Conservation (phyloP, 2,113 vertebrate genomes). For the Alces alces region DNA sequence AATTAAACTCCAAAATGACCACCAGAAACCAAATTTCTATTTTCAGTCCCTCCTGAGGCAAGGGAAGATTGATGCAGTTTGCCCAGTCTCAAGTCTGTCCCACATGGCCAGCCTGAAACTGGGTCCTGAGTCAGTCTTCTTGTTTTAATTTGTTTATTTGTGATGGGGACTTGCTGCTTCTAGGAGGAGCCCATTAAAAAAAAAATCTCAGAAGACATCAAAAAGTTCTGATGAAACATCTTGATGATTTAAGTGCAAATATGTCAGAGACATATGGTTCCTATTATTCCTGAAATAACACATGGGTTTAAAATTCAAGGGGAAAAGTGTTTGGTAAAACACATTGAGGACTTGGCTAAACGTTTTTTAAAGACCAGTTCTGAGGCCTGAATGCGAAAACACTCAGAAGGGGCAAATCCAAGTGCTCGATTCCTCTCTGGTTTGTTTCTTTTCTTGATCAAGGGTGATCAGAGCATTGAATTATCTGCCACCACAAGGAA, state of each 20-base stretch:
- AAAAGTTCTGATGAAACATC: conserved; percentile 65
- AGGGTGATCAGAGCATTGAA: not conserved
- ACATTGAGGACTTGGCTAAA: conserved; percentile 59
- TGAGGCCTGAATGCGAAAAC: not conserved
- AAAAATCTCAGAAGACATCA: conserved; percentile 54
- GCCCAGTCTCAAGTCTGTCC: not conserved
- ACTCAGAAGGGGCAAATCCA: not conserved
- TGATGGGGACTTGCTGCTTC: conserved; percentile 42
- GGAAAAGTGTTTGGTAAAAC: conserved; percentile 70
- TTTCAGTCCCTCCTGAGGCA: conserved; percentile 22
- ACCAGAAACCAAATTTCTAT: not conserved
- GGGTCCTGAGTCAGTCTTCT: not conserved
- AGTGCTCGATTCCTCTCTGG: not conserved
- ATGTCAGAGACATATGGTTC: conserved; percentile 66
- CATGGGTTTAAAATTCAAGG: conserved; percentile 68
- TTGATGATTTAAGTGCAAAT: conserved; percentile 65
- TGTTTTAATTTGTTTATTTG: conserved; percentile 66
- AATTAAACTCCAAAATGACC: conserved; percentile 9
- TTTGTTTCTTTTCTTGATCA: not conserved
- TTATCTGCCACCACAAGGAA: not conserved
- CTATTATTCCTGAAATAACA: conserved; percentile 71
- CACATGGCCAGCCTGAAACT: not conserved
- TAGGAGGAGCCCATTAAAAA: conserved; percentile 49
- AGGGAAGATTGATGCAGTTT: not conserved
- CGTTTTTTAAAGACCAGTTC: conserved; percentile 40